phyloP scores from a whole-genome alignment of 1,140 invertebrate species.

The Heliconius nattereri region DNA sequence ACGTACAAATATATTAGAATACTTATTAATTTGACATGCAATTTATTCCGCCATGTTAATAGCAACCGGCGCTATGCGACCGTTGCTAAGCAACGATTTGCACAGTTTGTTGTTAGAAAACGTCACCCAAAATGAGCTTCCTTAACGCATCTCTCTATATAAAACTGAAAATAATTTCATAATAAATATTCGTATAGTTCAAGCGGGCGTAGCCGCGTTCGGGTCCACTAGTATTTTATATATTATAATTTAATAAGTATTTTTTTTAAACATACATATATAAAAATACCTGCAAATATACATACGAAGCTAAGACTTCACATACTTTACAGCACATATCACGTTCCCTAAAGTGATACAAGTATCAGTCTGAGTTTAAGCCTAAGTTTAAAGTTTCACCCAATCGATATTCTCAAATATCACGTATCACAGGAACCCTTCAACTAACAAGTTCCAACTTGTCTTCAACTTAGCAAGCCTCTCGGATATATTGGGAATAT shows the following conservation, averaged over 20 bases:
- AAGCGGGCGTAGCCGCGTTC: too few species aligned
- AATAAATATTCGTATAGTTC: too few species aligned
- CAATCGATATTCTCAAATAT: slow-evolving; percentile 42
- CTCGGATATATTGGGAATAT: slow-evolving; percentile 60
- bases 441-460: slow-evolving; percentile 51
- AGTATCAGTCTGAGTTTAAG: slow-evolving; percentile 13
- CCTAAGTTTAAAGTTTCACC: slow-evolving; percentile 32
- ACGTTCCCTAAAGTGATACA: slow-evolving; percentile 12
- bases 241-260: neutral
- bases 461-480: slow-evolving; percentile 45
- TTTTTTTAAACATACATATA: neutral
- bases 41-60: too few species aligned
- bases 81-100: too few species aligned
- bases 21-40: too few species aligned
- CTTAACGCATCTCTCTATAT: too few species aligned
- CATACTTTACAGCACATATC: neutral
- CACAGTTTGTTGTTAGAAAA: too few species aligned
- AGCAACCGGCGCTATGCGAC: too few species aligned
- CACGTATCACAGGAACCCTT: slow-evolving; percentile 45
- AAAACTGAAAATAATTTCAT: too few species aligned
- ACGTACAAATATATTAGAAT: too few species aligned
- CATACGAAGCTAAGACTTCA: neutral
- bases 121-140: too few species aligned
- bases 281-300: neutral
- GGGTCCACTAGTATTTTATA: too few species aligned